These are phyloP conservation scores for Muscidifurax raptorellus DNA, from an alignment of 1,140 invertebrate genomes.

Conservation along the genomic window DNA sequence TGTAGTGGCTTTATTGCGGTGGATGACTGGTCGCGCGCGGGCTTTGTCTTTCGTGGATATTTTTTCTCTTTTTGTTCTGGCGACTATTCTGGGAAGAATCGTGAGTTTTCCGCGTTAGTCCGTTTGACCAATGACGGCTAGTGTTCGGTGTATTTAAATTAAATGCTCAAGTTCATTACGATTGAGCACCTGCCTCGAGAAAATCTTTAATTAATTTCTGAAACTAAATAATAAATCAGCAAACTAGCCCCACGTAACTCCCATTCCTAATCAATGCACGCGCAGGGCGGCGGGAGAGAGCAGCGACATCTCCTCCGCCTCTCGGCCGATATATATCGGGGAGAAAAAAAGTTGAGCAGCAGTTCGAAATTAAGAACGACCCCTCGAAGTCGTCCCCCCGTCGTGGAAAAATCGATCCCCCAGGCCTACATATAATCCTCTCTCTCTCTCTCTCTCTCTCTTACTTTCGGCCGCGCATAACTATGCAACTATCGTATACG, in stretches of 20 bases:
- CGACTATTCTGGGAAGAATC: neutral
- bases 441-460: neutral
- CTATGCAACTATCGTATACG: neutral
- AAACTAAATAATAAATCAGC: neutral
- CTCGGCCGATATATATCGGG: neutral
- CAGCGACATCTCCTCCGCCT: too few species aligned
- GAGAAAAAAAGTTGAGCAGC: neutral
- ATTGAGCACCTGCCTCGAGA: too few species aligned
- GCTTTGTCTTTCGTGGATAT: neutral
- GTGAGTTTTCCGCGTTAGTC: neutral
- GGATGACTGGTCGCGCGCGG: neutral
- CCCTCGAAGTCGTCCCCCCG: neutral
- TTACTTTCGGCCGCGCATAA: neutral
- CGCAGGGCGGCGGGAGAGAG: too few species aligned
- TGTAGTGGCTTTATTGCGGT: neutral
- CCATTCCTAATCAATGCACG: neutral
- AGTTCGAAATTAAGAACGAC: neutral
- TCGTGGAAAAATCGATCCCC: neutral
- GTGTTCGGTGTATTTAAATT: too few species aligned
- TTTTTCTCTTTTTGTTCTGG: neutral
- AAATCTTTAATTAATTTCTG: too few species aligned
- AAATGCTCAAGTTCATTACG: too few species aligned
- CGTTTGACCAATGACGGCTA: neutral
- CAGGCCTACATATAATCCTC: neutral
- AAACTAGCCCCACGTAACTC: neutral